Evolutionary conservation across 2,888 invertebrate genomes (phyloP).

Genomic region (Drosophila rubida): DNA sequence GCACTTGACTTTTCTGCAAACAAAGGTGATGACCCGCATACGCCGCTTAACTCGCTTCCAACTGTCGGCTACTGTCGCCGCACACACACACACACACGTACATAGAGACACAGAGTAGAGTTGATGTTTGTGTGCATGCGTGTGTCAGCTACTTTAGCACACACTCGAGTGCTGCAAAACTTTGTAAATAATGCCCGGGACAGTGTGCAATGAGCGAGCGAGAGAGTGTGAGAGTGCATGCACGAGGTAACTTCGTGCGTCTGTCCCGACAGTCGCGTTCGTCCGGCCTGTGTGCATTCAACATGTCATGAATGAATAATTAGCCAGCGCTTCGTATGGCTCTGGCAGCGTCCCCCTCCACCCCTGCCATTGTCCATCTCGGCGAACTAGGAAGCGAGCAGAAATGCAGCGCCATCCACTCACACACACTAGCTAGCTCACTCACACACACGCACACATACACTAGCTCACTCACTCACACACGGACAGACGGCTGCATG

Average conservation of each 20-base stretch:
- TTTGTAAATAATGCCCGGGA: constrained; percentile 66
- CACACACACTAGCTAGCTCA: too few relatives aligned
- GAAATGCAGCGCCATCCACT: constrained; percentile 25
- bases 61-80: constrained; percentile 22
- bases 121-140: constrained; percentile 55
- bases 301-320: constrained; percentile 81
- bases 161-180: constrained; percentile 60
- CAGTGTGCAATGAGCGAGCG: constrained; percentile 6
- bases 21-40: constrained; percentile 47
- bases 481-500: background rate
- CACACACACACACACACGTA: background rate
- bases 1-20: constrained; percentile 36
- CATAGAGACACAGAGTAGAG: background rate
- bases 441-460: too few relatives aligned
- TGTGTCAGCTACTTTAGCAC: constrained; percentile 73
- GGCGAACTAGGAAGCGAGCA: constrained; percentile 32
- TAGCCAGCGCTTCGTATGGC: constrained; percentile 64
- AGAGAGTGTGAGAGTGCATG: constrained; percentile 38
- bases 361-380: too few relatives aligned
- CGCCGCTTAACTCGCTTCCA: constrained; percentile 23
- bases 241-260: constrained; percentile 30
- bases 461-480: too few relatives aligned
- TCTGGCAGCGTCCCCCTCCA: constrained; percentile 15
- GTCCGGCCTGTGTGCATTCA: constrained; percentile 69
- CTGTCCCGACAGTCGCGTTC: constrained; percentile 5